phyloP scores from a whole-genome alignment of 2,113 vertebrate species.

The Rhizomys pruinosus region DNA sequence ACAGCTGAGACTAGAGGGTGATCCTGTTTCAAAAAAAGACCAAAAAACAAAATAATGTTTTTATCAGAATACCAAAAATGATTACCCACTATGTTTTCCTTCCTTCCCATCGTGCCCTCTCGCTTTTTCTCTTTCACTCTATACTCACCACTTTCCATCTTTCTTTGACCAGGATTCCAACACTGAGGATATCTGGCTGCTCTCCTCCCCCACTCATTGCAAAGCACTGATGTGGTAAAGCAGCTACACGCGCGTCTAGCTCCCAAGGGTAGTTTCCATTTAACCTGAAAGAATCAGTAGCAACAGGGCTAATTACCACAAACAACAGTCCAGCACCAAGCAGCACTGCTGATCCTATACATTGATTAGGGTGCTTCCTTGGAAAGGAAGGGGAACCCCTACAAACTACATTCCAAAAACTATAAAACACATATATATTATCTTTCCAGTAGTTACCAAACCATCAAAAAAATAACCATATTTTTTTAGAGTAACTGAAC shows the following conservation, averaged over 20 bases:
- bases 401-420: slow-evolving; percentile 25
- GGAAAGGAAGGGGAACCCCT: not conserved
- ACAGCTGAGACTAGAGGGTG: too few relatives aligned
- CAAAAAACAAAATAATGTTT: not conserved
- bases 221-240: slow-evolving; percentile 82
- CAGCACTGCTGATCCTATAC: slow-evolving; percentile 42
- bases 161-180: slow-evolving; percentile 97
- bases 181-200: slow-evolving; percentile 96
- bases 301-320: slow-evolving; percentile 64
- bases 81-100: not conserved
- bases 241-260: slow-evolving; percentile 86
- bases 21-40: too few relatives aligned
- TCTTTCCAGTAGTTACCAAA: slow-evolving; percentile 43
- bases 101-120: not conserved
- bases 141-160: slow-evolving; percentile 99
- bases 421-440: slow-evolving; percentile 4
- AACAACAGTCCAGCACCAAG: not conserved
- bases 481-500: slow-evolving; percentile 40
- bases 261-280: slow-evolving; percentile 87
- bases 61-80: slow-evolving; percentile 44
- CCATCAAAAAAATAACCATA: slow-evolving; percentile 9
- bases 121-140: not conserved
- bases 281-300: slow-evolving; percentile 83
- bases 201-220: slow-evolving; percentile 97
- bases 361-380: slow-evolving; percentile 41